Percentiles rank a stretch among this genome's conserved stretches.
Conservation (phyloP, 2,797 vertebrate species). For the Apogon talboti region DNA sequence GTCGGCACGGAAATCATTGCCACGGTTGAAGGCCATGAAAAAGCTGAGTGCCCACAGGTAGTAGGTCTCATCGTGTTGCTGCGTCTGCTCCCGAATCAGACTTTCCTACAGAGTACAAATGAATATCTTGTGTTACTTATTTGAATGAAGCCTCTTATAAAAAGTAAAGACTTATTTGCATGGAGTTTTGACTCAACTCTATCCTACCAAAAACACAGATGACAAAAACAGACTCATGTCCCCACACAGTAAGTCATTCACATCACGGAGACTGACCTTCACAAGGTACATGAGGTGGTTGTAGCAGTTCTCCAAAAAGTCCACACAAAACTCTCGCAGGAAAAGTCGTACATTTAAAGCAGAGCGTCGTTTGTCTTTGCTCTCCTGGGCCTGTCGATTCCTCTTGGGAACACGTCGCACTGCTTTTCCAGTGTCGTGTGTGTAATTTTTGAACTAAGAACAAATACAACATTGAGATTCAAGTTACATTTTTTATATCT, state of each 20-base stretch:
- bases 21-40: conserved; percentile 98
- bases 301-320: conserved; percentile 95
- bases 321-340: conserved; percentile 90
- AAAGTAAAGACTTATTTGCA: not conserved
- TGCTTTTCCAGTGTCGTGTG: conserved; percentile 90
- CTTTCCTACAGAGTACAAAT: conserved; percentile 83
- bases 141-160: not conserved
- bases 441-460: conserved; percentile 90
- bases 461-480: not conserved
- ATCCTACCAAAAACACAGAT: no score
- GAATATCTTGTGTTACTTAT: not conserved
- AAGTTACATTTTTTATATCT: not conserved
- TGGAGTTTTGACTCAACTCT: no score
- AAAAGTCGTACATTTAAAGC: conserved; percentile 93
- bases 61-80: conserved; percentile 96
- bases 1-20: conserved; percentile 88
- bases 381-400: conserved; percentile 82
- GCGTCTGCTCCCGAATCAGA: conserved; percentile 90
- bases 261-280: conserved; percentile 59
- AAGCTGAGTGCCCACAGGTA: conserved; percentile 96
- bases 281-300: conserved; percentile 94
- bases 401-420: conserved; percentile 86
- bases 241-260: not conserved
- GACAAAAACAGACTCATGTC: no score
- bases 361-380: conserved; percentile 84